These are phyloP conservation scores for Drosophila funebris DNA, from an alignment of 1,140 invertebrate species.

Conservation along the genomic window DNA sequence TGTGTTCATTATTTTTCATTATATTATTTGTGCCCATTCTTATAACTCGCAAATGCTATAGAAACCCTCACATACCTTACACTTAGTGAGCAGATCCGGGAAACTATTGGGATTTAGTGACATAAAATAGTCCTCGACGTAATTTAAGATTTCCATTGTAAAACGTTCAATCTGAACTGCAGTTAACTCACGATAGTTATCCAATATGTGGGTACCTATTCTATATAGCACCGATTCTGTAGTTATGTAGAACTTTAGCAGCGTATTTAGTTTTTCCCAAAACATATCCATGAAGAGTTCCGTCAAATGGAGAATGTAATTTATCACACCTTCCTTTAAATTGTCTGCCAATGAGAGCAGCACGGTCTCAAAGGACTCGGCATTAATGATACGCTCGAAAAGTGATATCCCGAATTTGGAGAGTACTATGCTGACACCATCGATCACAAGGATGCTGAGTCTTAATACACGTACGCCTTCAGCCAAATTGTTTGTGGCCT, in stretches of 20 bases:
- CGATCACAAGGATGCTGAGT: slow-evolving; percentile 35
- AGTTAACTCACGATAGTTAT: background rate
- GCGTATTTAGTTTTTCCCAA: slow-evolving; percentile 30
- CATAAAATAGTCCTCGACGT: slow-evolving; percentile 37
- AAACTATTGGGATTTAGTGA: slow-evolving; percentile 62
- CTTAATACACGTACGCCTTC: slow-evolving; percentile 29
- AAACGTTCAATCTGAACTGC: background rate
- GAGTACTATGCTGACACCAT: slow-evolving; percentile 17
- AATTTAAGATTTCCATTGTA: slow-evolving; percentile 7
- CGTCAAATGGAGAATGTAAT: slow-evolving; percentile 27
- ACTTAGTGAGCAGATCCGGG: slow-evolving; percentile 9
- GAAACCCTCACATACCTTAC: slow-evolving; percentile 41
- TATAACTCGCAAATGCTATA: slow-evolving; percentile 37
- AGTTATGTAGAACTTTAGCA: slow-evolving; percentile 49
- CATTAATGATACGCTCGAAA: slow-evolving; percentile 43
- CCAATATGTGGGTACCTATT: slow-evolving; percentile 31
- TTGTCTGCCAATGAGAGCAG: slow-evolving; percentile 30
- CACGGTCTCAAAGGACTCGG: slow-evolving; percentile 42
- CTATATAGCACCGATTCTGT: slow-evolving; percentile 53
- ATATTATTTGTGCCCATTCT: too few relatives aligned
- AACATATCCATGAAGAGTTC: slow-evolving; percentile 37
- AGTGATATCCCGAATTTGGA: slow-evolving; percentile 24
- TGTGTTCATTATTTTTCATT: slow-evolving; percentile 1
- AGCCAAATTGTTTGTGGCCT: slow-evolving; percentile 27
- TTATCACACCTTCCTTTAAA: slow-evolving; percentile 6